Base-by-base conservation (phyloP, 2,888 invertebrate genomes). In the Panzeria rudis region DNA sequence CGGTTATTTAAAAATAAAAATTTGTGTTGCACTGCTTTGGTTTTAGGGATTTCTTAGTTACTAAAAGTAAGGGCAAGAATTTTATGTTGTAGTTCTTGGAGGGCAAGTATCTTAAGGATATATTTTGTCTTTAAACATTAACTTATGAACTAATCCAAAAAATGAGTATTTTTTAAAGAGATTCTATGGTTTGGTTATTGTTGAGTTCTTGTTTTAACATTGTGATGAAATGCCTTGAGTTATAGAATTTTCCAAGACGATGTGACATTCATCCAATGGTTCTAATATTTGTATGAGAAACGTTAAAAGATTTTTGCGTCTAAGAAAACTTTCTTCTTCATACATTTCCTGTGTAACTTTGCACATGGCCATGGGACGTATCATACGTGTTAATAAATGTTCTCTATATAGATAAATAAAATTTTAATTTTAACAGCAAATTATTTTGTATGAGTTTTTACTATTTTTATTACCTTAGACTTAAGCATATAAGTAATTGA, bases 401-500 rank as follows among this genome's bases (percentile, higher is more conserved):
- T 97, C 97, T 89, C 97, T 97, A 92, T 38, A 82, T 20, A n/a
- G n/a, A n/a, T n/a, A 64, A 66, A 25, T 56, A 11, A 41, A 66
- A 68, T 38, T 5, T 35, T 3, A 4, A 2, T 20, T 61, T 52
- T 25, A 80, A 85, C 54, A 80, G 71, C 29, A 41, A 79, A 38
- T 29, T 62, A 62, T 72, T 44, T 0, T 29, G 5, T 29, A 11
- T 17, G 25, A 23, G 9, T 32, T 38, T 61, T 38, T 3, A 11
- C 23, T 9, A 17, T 29, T 52, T 62, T n/a, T 29, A n/a, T 91
- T 92, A 98, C 98, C 98, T 96, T 88, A 97, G 95, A 90, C 98
- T 97, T 41, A 99, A 94, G 92, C 99, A 98, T 88, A 99, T 96
- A 91, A 99, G 98, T 50, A 99, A 94, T 92, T 99, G 99, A 92